Conservation (phyloP, 1,140 invertebrate species). For the Lucilia cuprina region DNA sequence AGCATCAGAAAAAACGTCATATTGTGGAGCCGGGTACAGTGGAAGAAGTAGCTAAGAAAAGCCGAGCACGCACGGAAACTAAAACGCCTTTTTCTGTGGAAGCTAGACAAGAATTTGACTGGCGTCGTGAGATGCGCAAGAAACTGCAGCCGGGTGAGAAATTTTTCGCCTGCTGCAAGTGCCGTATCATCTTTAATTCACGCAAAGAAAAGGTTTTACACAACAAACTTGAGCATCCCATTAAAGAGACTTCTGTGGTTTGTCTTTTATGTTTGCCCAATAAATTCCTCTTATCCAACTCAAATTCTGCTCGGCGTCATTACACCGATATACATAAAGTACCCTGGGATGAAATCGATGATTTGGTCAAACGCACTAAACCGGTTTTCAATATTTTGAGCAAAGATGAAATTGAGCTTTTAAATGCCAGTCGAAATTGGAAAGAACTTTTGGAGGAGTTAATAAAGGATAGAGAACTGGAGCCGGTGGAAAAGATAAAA, state of each 20-base stretch:
- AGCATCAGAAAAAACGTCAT: neutral
- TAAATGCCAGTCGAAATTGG: neutral
- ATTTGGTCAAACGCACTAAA: neutral
- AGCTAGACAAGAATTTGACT: neutral
- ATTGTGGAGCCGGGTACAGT: neutral
- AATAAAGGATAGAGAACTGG: neutral
- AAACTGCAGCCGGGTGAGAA: neutral
- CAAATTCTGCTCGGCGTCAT: neutral
- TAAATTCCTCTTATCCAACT: neutral
- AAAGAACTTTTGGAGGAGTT: neutral
- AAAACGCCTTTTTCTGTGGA: neutral
- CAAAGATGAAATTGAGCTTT: neutral
- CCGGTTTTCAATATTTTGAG: neutral
- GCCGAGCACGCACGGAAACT: neutral
- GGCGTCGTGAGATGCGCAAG: neutral
- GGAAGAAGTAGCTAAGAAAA: neutral
- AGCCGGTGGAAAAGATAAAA: neutral
- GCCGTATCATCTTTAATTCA: neutral
- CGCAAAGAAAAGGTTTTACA: neutral
- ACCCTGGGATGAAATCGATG: constrained; percentile 10
- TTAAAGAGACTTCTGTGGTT: neutral
- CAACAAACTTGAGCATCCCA: neutral
- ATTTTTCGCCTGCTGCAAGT: neutral
- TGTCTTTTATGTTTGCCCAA: neutral
- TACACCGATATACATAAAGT: neutral